Conservation (phyloP, 2,888 invertebrate genomes). For the Opisthograptis luteolata region DNA sequence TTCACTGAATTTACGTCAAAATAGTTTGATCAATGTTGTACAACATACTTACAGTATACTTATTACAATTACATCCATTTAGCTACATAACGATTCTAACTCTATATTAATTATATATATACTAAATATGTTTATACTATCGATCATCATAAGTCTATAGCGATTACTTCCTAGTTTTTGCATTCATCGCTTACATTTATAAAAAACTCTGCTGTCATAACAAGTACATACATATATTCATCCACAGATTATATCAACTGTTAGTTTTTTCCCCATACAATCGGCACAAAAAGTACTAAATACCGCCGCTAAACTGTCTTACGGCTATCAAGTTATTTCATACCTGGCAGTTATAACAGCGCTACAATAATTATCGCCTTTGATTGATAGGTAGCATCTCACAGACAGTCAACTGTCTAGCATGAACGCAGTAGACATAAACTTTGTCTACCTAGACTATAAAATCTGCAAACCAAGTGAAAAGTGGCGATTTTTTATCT, state of each 20-base stretch:
- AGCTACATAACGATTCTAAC: no score
- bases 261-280: conserved; percentile 36
- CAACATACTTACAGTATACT: no score
- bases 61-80: no score
- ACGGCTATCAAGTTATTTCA: conserved; percentile 54
- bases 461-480: no score
- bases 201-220: conserved; percentile 19
- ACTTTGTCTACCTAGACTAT: no score
- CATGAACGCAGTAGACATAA: no score
- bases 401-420: conserved; percentile 3
- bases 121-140: no score
- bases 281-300: conserved; percentile 44
- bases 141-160: conserved; percentile 15
- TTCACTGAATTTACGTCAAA: no score
- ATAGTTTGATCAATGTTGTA: no score
- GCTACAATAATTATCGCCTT: conserved; percentile 50
- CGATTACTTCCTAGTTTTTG: conserved; percentile 16
- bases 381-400: conserved; percentile 41
- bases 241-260: conserved; percentile 15
- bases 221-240: conserved; percentile 12
- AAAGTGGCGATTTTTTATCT: no score
- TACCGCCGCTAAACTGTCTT: conserved; percentile 36
- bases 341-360: conserved; percentile 49
- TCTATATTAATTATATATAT: no score
- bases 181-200: conserved; percentile 17